These are phyloP conservation scores for Drosophila sordidula DNA, from an alignment of 2,888 invertebrate genomes.

Conservation along the genomic window DNA sequence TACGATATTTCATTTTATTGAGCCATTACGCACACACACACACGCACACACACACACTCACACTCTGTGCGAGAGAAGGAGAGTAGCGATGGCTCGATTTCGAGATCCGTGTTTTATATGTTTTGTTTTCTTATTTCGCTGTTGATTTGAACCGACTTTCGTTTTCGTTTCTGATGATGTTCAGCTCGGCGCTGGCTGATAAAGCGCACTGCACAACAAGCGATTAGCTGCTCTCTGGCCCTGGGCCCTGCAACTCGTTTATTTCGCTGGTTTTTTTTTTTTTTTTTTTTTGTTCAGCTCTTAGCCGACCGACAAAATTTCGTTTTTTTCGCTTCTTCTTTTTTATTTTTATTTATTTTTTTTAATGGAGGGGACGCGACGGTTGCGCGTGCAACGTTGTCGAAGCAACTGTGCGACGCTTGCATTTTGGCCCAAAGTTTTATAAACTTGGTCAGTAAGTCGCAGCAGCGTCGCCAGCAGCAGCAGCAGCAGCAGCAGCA, in stretches of 20 bases:
- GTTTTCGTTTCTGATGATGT: slow-evolving; percentile 65
- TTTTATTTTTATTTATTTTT: background rate
- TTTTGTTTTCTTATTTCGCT: background rate
- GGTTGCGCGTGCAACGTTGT: slow-evolving; percentile 74
- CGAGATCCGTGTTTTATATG: slow-evolving; percentile 41
- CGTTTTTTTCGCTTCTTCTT: slow-evolving; percentile 32
- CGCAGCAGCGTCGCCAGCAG: slow-evolving; percentile 30
- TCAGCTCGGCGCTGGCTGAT: slow-evolving; percentile 47
- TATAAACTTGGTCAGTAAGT: slow-evolving; percentile 79
- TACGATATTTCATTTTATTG: slow-evolving; percentile 32
- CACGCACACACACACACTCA: no score
- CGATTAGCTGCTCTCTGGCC: slow-evolving; percentile 41
- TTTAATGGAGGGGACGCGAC: slow-evolving; percentile 29
- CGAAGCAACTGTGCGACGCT: slow-evolving; percentile 77
- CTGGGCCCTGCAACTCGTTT: slow-evolving; percentile 75
- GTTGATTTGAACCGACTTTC: slow-evolving; percentile 65
- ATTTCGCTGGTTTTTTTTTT: slow-evolving; percentile 23
- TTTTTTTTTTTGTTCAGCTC: slow-evolving; percentile 16
- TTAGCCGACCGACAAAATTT: slow-evolving; percentile 56
- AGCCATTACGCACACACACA: slow-evolving; percentile 17
- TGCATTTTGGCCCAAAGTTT: slow-evolving; percentile 80
- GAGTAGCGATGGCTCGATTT: slow-evolving; percentile 4
- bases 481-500: slow-evolving; percentile 31
- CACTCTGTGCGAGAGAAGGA: no score
- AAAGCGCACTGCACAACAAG: slow-evolving; percentile 65